Conservation (phyloP, 2,888 invertebrate species). For the Syrista parreyssii region DNA sequence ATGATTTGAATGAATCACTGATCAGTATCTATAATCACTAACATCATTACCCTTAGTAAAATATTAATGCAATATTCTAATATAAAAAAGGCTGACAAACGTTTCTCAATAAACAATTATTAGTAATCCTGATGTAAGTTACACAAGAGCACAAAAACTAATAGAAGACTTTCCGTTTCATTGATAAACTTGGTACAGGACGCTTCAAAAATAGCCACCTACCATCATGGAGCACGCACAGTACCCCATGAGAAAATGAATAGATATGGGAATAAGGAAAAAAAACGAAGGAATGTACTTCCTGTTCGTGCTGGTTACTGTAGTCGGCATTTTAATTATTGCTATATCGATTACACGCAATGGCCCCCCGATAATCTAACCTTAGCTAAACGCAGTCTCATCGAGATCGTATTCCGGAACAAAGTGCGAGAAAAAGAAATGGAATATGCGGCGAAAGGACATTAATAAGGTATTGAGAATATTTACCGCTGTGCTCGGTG, state of each 20-base stretch:
- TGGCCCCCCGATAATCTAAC: background rate
- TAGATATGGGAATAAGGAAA: background rate
- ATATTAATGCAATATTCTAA: background rate
- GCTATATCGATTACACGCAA: background rate
- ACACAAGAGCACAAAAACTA: background rate
- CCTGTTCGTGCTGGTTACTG: background rate
- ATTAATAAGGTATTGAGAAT: background rate
- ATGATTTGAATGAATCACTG: background rate
- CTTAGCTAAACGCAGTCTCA: background rate
- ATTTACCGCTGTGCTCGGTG: conserved; percentile 94
- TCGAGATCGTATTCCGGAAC: background rate
- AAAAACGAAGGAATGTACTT: background rate
- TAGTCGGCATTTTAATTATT: background rate
- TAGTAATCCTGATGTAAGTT: background rate
- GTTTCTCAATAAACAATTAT: background rate
- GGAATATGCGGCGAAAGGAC: background rate
- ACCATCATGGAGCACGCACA: background rate
- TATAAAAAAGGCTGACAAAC: background rate
- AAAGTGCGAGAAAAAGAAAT: background rate
- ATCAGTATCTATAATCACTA: background rate
- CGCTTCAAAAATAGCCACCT: background rate
- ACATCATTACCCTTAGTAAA: background rate
- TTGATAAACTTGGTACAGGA: background rate
- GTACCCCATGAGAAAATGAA: background rate
- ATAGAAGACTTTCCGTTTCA: background rate